Evolutionary conservation across 2,888 invertebrate species (phyloP), one percentile per base, ranked within the genome.

Genomic region (Leptodirus hochenwartii): DNA sequence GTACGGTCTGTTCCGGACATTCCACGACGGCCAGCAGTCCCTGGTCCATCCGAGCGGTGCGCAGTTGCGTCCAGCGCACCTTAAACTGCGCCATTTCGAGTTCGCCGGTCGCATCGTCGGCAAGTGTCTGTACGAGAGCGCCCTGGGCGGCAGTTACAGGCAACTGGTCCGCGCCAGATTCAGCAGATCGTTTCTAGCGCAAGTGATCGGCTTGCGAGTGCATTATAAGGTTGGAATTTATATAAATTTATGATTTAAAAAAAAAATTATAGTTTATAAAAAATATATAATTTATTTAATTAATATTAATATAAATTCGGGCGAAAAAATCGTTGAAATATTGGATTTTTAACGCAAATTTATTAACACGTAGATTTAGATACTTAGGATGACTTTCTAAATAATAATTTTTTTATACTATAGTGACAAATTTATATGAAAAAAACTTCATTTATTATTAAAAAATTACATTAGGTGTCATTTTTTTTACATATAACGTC

Each of bases 41-140:
- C 61, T 90, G 36, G 90, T 88, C 20, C 90, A 90, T 57, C 91
- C 91, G 3, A 87, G 85, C 58, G n/a, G n/a, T n/a, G n/a, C n/a
- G n/a, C 74, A 74, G 2, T 66, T 69, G 44, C 61, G 87, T n/a
- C 69, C 79, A 4, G 46, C 73, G 3, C 67, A 78, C 47, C 58
- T 84, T 17, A 87, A 87, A 59, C 50, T 87, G 34, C 82, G 87
- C 44, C 79, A 88, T 57, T 90, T 78, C 53, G 90, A 91, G 58
- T 80, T 85, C 47, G 91, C 91, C 17, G 91, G 93, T 30, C 80
- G 80, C 57, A 68, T 93, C 43, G 87, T 91, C 22, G 91, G 90
- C 35, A 93, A 93, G 61, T 90, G 91, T 54, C 61, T 93, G 43
- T 90, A 87, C 53, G 91, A 93, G 61, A 85, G 85, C 34, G 81